Conservation (phyloP, 2,113 vertebrate species). For the Eolophus roseicapilla region DNA sequence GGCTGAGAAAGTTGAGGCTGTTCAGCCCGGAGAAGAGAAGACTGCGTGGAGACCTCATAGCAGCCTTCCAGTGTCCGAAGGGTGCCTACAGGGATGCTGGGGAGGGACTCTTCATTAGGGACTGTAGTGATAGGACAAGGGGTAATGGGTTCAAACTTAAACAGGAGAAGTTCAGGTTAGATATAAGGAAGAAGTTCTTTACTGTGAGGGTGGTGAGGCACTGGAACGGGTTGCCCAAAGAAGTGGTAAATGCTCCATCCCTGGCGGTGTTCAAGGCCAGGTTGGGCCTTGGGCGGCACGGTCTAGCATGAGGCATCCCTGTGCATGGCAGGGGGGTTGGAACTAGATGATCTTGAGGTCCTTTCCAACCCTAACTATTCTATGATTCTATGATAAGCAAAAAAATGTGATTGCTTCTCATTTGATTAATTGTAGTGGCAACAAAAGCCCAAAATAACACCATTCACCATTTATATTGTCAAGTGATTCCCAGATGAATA, state of each 20-base stretch:
- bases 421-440: constrained; percentile 59
- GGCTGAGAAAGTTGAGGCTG: no score
- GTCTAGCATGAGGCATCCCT: neutral
- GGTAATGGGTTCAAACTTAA: no score
- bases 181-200: neutral
- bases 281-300: neutral
- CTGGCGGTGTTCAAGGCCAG: neutral
- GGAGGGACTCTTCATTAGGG: no score
- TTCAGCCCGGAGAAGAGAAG: no score
- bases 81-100: no score
- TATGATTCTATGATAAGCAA: neutral
- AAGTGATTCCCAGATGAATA: constrained; percentile 35
- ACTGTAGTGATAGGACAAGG: no score
- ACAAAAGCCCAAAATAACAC: constrained; percentile 37
- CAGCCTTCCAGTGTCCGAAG: no score
- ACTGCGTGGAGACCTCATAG: no score
- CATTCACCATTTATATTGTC: constrained; percentile 54
- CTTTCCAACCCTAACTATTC: neutral
- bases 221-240: neutral
- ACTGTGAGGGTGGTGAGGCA: neutral
- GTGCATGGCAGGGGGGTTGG: neutral
- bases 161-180: no score
- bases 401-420: neutral
- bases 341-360: neutral
- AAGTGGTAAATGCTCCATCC: neutral